Base-by-base conservation (phyloP, 2,888 invertebrate species). In the Hyposoter didymator region DNA sequence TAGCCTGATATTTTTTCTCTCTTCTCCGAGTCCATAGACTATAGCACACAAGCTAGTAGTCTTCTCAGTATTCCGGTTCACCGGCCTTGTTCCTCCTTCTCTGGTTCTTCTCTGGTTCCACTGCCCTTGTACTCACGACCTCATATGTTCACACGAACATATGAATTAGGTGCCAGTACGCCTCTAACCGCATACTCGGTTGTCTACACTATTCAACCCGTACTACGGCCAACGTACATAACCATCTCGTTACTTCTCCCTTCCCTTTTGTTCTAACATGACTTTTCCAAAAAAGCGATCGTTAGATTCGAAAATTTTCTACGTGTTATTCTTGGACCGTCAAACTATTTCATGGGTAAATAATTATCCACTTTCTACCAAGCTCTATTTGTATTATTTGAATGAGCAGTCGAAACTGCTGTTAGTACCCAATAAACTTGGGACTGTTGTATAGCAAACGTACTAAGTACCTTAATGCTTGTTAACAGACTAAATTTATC, bases 1-100 rank as follows among this genome's bases (percentile, higher is more conserved):
- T 76, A 73, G 84, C 59, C 76, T 73, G 47, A 78, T 81, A 69
- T 84, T 85, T 82, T 76, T 73, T 76, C 73, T 73, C 35, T 45
- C 79, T 67, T 49, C 52, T 85, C 79, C 19, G 47, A 73, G 22
- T 80, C 32, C 47, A 67, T 45, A 35, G 17, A 39, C 39, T 70
- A 62, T 14, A 59, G 59, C 39, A 64, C 49, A 75, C 52, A 70
- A 39, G 70, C 55, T 35, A 35, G 35, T 35, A 39, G 39, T 10
- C 39, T 66, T 72, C 66, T 22, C 66, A 32, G 59, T 12, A 73
- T 39, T 72, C 55, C 45, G 72, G 49, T 80, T 69, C 52, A n/a
- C 69, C 52, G 69, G 78, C 55, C 67, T 69, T 78, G 59, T 69
- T 81, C 78, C 67, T 78, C 55, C 66, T 78, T 47, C 66, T 49